Evolutionary conservation across 1,140 invertebrate genomes (phyloP).

Genomic region (Drosophila funebris): DNA sequence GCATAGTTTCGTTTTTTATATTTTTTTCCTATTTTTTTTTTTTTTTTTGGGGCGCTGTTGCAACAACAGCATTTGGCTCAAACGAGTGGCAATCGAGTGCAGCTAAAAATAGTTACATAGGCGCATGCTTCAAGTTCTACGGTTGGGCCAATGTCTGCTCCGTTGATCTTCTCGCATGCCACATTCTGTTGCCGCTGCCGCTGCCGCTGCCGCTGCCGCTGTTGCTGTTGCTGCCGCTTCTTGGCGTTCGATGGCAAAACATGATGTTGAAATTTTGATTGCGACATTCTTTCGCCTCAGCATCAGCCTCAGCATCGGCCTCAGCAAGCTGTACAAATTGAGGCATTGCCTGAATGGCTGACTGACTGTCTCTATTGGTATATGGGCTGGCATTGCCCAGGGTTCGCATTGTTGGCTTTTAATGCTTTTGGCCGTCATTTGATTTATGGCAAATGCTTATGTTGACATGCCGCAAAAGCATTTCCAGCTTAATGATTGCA

Average conservation of each 20-base stretch:
- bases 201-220: background rate
- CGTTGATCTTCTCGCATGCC: constrained; percentile 20
- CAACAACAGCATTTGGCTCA: constrained; percentile 58
- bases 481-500: constrained; percentile 62
- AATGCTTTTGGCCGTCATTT: constrained; percentile 58
- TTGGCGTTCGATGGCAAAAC: constrained; percentile 40
- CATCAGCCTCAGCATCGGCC: no score
- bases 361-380: constrained; percentile 10
- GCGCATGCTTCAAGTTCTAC: constrained; percentile 40
- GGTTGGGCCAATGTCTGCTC: constrained; percentile 14
- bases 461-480: constrained; percentile 72
- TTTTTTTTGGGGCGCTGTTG: constrained; percentile 37
- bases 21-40: constrained; percentile 13
- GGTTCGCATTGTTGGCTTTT: constrained; percentile 24
- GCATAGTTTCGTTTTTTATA: background rate
- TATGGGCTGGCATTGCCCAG: constrained; percentile 20
- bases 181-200: background rate
- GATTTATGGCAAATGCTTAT: constrained; percentile 76
- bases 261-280: constrained; percentile 82
- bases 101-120: constrained; percentile 69
- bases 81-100: constrained; percentile 63
- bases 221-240: background rate
- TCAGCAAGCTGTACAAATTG: constrained; percentile 62
- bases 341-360: constrained; percentile 45
- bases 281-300: constrained; percentile 72